Conservation (phyloP, 2,113 vertebrate genomes). For the Lichenostomus cassidix region DNA sequence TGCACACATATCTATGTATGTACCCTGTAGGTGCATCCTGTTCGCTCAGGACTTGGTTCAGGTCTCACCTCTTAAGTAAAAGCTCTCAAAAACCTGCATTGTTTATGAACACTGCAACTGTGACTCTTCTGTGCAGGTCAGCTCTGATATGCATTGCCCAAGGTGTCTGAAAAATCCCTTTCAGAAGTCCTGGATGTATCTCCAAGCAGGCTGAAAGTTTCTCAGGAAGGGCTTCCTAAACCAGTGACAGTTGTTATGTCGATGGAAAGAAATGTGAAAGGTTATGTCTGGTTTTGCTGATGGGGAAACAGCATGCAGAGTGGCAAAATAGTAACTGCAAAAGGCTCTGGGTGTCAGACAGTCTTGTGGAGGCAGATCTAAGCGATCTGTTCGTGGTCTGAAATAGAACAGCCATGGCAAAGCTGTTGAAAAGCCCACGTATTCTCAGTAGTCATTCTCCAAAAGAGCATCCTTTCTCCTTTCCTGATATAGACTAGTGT, state of each 20-base stretch:
- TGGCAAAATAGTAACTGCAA: not conserved
- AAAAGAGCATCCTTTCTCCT: constrained; percentile 5
- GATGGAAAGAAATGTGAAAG: not conserved
- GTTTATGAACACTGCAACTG: not conserved
- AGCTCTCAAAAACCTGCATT: not conserved
- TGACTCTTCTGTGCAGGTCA: not conserved
- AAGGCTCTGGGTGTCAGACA: not conserved
- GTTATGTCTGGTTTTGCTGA: not conserved
- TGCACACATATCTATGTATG: not conserved
- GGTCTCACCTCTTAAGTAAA: not conserved
- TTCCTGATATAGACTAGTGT: not conserved
- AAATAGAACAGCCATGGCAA: not conserved
- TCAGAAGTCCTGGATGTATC: not conserved
- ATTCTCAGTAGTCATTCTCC: not conserved
- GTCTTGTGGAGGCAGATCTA: not conserved
- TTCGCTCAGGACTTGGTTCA: not conserved
- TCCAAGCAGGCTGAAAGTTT: not conserved
- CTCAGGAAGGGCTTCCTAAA: not conserved
- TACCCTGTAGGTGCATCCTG: not conserved
- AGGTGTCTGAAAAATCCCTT: not conserved
- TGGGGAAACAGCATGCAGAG: not conserved
- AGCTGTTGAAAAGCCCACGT: not conserved
- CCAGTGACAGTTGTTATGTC: not conserved
- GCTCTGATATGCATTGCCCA: not conserved
- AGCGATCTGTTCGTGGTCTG: not conserved